Evolutionary conservation across 1,140 invertebrate species (phyloP).

Genomic region (Eumaeus atala): DNA sequence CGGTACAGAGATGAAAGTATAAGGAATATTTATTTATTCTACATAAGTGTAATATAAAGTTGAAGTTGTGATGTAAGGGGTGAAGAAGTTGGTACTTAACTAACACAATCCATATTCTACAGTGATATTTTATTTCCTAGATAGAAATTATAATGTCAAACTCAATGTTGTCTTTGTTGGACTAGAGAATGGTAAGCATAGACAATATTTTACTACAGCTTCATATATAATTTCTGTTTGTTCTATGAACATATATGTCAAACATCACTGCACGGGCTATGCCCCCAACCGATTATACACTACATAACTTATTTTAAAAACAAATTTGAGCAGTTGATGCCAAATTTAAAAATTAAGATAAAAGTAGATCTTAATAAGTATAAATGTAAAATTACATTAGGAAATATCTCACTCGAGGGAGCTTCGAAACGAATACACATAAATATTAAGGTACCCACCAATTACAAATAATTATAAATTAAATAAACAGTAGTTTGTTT

Average conservation of each 20-base stretch:
- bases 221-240: constrained; percentile 31
- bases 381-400: constrained; percentile 15
- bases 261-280: constrained; percentile 39
- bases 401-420: constrained; percentile 7
- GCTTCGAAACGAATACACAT: constrained; percentile 6
- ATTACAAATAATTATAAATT: constrained; percentile 4
- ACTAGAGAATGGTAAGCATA: constrained; percentile 64
- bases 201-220: constrained; percentile 32
- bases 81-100: neutral
- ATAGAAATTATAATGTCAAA: constrained; percentile 31
- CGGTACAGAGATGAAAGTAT: constrained; percentile 6
- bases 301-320: constrained; percentile 28
- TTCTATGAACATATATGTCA: constrained; percentile 54
- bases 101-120: neutral
- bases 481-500: constrained; percentile 11
- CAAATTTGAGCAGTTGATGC: constrained; percentile 32
- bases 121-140: constrained; percentile 4
- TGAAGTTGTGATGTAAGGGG: neutral
- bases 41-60: neutral
- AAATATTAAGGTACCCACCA: constrained; percentile 13
- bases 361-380: constrained; percentile 12
- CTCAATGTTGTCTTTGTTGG: constrained; percentile 46
- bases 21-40: neutral
- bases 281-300: constrained; percentile 29
- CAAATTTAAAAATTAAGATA: constrained; percentile 17